Base-by-base conservation (phyloP, 2,797 vertebrate species). In the Leucoraja ocellata region DNA sequence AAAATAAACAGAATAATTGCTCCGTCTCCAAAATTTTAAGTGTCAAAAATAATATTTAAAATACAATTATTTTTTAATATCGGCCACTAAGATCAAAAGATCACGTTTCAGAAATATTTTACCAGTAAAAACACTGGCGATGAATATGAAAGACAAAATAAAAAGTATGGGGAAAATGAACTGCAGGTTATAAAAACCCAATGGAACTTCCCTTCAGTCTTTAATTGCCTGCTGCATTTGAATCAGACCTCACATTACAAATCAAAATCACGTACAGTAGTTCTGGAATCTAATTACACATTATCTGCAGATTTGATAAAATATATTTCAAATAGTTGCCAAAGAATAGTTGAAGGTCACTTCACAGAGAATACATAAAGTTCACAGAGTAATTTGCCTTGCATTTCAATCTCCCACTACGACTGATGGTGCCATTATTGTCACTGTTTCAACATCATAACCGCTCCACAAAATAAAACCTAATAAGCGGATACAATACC, bases 241-340 rank as follows among this genome's bases (percentile, higher is more conserved):
- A 76, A n/a, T 76, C 46, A 58, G 90, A 46, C 23, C 74, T 36
- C 21, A 58, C 73, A 76, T 46, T 54, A 74, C 61, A 92, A 92
- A 25, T 74, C 90, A 73, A 74, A 91, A 91, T 92, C 90, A 92
- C 39, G 65, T 84, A 84, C 16, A n/a, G 36, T n/a, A 54, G 68
- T 74, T 54, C 71, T 74, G 73, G 71, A 76, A 92, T 92, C 90
- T 74, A 92, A 92, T 92, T 92, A 76, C 46, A 73, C 13, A 76
- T 73, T 76, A 92, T 92, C 71, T 92, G 90, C 46, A 92, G 90
- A 76, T 92, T 92, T 58, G 68, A 46, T 92, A 54, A 76, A 92
- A 92, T 92, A n/a, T 92, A 92, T 92, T 54, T 74, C 23, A 21
- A 91, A 74, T 58, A 76, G 39, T 92, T 74, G 13, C 68, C 71